Percentiles rank a stretch among this genome's conserved stretches.
These are phyloP conservation scores for Cynopterus brachyotis DNA, from an alignment of 2,113 vertebrate species.

Conservation along the genomic window DNA sequence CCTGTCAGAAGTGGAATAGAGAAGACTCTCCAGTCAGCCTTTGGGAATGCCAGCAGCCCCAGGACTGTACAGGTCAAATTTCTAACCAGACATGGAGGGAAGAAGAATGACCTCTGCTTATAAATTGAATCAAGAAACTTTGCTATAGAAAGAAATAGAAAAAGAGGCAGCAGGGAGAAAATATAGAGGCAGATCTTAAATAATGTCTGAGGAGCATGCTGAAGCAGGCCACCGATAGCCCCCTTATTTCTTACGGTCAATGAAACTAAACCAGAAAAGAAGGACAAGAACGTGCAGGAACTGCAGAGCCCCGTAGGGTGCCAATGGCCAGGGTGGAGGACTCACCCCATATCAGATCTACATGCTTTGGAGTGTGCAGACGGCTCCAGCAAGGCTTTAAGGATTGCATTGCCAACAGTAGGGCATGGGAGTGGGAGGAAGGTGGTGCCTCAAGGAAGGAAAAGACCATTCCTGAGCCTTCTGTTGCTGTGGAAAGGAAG, in stretches of 20 bases:
- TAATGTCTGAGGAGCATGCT: neutral
- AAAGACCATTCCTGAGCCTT: neutral
- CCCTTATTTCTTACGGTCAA: neutral
- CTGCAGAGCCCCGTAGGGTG: neutral
- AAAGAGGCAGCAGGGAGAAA: neutral
- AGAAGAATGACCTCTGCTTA: neutral
- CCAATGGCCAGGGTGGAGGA: neutral
- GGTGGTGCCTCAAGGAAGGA: neutral
- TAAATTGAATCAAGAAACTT: neutral
- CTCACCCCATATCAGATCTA: neutral
- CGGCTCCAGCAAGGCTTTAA: neutral
- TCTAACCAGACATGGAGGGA: neutral
- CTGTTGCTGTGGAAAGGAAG: neutral
- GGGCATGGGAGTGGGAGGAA: neutral
- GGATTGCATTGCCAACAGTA: too few species aligned
- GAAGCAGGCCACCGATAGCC: neutral
- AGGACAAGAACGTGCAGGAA: neutral
- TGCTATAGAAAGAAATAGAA: neutral
- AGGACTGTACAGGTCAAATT: neutral
- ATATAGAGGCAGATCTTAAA: too few species aligned
- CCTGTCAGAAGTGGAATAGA: neutral
- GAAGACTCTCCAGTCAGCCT: neutral
- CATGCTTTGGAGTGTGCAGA: neutral
- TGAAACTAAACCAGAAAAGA: neutral
- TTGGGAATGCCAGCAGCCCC: neutral